phyloP scores from a whole-genome alignment of 2,113 vertebrate genomes.

The Peromyscus polionotus region DNA sequence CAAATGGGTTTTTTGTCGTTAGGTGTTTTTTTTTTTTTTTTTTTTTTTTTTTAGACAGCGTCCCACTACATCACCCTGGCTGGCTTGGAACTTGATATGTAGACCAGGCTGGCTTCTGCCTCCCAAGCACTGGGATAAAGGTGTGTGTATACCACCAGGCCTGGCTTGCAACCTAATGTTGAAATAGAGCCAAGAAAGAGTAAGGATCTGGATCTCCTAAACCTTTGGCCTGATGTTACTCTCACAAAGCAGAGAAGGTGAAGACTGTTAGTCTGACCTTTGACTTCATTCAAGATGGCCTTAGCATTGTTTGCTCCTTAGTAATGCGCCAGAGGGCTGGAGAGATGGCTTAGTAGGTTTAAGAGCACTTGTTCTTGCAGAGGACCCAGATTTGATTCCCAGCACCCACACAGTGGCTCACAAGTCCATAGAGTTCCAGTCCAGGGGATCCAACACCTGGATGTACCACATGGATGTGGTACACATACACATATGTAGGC shows the following conservation, averaged over 20 bases:
- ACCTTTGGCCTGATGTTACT: conserved; percentile 17
- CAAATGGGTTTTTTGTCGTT: not conserved
- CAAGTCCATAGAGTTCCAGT: not conserved
- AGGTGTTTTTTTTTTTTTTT: too few species aligned
- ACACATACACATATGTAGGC: not conserved
- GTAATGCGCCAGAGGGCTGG: not conserved
- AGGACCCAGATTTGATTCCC: not conserved
- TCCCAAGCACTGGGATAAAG: not conserved
- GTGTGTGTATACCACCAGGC: not conserved
- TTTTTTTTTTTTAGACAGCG: not conserved
- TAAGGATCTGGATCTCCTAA: conserved; percentile 20
- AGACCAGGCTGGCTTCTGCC: not conserved
- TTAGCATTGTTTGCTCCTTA: conserved; percentile 18
- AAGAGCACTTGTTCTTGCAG: not conserved
- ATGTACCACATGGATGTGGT: not conserved
- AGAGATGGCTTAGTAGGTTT: not conserved
- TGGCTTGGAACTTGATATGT: not conserved
- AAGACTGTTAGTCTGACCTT: not conserved
- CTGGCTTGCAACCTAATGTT: not conserved
- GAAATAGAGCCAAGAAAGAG: conserved; percentile 33
- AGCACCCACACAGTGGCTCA: not conserved
- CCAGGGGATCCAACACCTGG: not conserved
- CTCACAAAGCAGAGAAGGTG: conserved; percentile 28
- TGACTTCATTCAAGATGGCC: conserved; percentile 34
- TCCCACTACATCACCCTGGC: not conserved